These are phyloP conservation scores for Neotragus moschatus DNA, from an alignment of 2,113 vertebrate species.

Conservation along the genomic window DNA sequence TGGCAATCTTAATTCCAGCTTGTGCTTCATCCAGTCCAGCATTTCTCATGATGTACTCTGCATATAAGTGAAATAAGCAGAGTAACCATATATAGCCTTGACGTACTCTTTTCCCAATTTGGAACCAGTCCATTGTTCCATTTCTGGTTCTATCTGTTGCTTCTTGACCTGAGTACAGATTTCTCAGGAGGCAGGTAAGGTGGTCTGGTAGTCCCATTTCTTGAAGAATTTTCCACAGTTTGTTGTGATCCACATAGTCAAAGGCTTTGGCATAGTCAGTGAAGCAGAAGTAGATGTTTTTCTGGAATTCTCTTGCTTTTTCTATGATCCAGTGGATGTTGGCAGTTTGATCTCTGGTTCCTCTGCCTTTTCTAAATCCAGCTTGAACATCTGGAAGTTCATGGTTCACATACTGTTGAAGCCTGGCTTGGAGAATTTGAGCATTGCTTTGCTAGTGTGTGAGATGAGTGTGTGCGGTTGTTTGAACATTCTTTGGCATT, in stretches of 20 bases:
- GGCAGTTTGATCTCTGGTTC: neutral
- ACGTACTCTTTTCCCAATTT: neutral
- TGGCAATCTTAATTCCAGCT: neutral
- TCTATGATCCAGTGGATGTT: neutral
- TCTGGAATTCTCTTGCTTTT: neutral
- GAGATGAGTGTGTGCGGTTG: neutral
- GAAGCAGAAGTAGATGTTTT: neutral
- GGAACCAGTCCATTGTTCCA: neutral
- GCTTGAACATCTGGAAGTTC: neutral
- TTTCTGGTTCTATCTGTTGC: neutral
- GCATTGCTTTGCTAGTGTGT: neutral
- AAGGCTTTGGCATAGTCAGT: neutral
- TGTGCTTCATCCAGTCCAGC: neutral
- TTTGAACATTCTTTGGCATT: neutral
- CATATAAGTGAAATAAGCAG: neutral
- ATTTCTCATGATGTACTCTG: neutral
- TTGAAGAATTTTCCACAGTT: neutral
- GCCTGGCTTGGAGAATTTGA: neutral
- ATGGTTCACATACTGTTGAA: neutral
- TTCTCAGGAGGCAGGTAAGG: neutral
- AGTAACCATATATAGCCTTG: neutral
- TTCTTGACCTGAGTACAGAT: neutral
- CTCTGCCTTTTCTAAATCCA: neutral
- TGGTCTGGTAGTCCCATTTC: neutral
- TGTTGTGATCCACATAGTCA: neutral